Percentiles rank a stretch among this genome's conserved stretches.
Evolutionary conservation across 1,140 invertebrate species (phyloP).

Genomic region (Pseudobourletiella spinata): DNA sequence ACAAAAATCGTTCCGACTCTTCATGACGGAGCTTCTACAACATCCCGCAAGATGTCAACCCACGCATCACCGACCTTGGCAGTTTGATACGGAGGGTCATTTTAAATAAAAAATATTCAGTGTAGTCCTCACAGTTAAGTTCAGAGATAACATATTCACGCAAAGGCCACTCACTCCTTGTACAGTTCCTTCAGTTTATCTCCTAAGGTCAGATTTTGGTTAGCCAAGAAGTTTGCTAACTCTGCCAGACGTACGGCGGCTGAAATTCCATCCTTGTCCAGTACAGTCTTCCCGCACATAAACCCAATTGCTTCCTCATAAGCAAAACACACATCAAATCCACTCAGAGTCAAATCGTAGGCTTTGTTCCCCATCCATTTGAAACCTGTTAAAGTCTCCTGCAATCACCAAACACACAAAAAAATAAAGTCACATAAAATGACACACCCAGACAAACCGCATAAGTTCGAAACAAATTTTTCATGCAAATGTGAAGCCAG

Average conservation of each 20-base stretch:
- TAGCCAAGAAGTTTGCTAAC: constrained; percentile 63
- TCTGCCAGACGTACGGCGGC: constrained; percentile 71
- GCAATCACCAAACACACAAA: no score
- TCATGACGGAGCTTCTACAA: no score
- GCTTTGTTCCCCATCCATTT: constrained; percentile 98
- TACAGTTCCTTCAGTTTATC: constrained; percentile 77
- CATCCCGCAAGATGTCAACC: neutral
- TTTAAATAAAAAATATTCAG: neutral
- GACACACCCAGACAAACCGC: no score
- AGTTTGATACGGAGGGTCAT: no score
- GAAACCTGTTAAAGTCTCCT: constrained; percentile 97
- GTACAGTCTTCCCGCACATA: constrained; percentile 76
- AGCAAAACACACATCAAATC: constrained; percentile 77
- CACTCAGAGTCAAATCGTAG: constrained; percentile 56
- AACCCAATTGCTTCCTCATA: constrained; percentile 94
- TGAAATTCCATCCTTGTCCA: constrained; percentile 94
- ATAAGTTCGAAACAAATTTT: no score
- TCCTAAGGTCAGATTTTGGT: constrained; percentile 54
- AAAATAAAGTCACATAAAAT: no score
- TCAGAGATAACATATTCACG: no score
- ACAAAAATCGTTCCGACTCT: neutral
- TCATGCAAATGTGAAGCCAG: no score
- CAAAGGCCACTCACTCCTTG: constrained; percentile 52
- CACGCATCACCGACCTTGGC: no score
- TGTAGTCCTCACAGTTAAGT: neutral